Evolutionary conservation across 2,888 invertebrate species (phyloP).

Genomic region (Papilio elwesi): DNA sequence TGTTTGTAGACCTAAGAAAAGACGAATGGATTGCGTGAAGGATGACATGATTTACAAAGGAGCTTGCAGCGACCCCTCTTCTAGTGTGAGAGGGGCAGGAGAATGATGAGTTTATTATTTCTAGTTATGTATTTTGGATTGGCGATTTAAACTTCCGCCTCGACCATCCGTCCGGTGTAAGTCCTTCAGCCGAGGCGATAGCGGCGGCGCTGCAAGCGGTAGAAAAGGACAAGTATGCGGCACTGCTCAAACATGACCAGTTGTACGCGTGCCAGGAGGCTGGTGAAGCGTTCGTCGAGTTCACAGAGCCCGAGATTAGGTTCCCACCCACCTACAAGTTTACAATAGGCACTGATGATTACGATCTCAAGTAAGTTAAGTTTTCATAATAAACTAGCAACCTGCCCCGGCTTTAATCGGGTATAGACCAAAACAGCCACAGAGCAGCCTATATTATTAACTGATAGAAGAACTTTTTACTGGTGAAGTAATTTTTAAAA

Average conservation of each 20-base stretch:
- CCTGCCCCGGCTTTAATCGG: too few species aligned
- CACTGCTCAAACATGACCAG: slow-evolving; percentile 91
- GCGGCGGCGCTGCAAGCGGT: slow-evolving; percentile 85
- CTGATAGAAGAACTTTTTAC: too few species aligned
- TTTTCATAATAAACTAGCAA: neutral
- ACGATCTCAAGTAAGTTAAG: slow-evolving; percentile 89
- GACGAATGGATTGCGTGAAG: too few species aligned
- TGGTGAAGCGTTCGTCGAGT: slow-evolving; percentile 93
- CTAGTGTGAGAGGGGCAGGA: too few species aligned
- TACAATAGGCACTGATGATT: slow-evolving; percentile 88
- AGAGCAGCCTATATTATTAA: too few species aligned
- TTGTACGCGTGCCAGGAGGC: slow-evolving; percentile 87
- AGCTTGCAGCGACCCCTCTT: too few species aligned
- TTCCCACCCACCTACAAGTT: slow-evolving; percentile 96
- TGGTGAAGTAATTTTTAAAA: too few species aligned
- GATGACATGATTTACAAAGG: too few species aligned
- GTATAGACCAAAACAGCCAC: too few species aligned
- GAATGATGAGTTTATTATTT: slow-evolving; percentile 50
- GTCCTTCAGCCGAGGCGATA: slow-evolving; percentile 88
- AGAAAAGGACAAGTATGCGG: slow-evolving; percentile 86
- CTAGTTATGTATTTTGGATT: slow-evolving; percentile 95
- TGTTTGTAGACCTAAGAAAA: too few species aligned
- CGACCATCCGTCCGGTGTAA: slow-evolving; percentile 85
- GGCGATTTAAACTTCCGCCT: slow-evolving; percentile 95
- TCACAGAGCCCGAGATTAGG: slow-evolving; percentile 88